A percentile compares a stretch with the other conserved stretches of the same genome.
Evolutionary conservation across 2,888 invertebrate genomes (phyloP).

Genomic region (Acrobasis consociella): DNA sequence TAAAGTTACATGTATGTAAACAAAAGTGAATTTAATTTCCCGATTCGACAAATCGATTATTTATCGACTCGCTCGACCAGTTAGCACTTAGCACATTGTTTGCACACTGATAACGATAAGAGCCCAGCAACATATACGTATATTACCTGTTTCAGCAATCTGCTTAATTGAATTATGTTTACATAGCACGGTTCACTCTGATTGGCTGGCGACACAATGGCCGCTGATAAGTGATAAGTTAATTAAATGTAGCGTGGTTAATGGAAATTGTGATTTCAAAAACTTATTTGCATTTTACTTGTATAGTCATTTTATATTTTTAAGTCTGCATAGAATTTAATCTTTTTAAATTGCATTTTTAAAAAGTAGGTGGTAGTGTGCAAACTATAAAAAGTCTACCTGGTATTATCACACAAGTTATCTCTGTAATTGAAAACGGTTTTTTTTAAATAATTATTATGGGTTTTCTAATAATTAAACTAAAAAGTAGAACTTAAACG

Average conservation of each 20-base stretch:
- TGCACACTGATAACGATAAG: slow-evolving; percentile 60
- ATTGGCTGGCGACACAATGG: slow-evolving; percentile 67
- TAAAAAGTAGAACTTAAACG: too few relatives aligned
- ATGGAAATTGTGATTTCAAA: slow-evolving; percentile 3
- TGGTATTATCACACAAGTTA: too few relatives aligned
- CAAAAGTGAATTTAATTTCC: neutral
- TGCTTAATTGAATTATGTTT: slow-evolving; percentile 78
- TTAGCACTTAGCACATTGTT: slow-evolving; percentile 33
- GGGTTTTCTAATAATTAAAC: too few relatives aligned
- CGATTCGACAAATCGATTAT: slow-evolving; percentile 8
- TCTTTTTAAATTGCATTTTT: too few relatives aligned
- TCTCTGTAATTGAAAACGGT: too few relatives aligned
- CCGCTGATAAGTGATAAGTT: slow-evolving; percentile 31
- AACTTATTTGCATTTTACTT: slow-evolving; percentile 3
- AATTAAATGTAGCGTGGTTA: slow-evolving; percentile 15
- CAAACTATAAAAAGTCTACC: too few relatives aligned
- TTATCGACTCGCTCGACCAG: slow-evolving; percentile 16
- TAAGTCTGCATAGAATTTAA: neutral
- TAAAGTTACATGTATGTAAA: too few relatives aligned
- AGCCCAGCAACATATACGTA: slow-evolving; percentile 17
- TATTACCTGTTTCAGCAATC: slow-evolving; percentile 32
- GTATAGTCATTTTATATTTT: slow-evolving; percentile 15
- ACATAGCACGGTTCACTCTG: slow-evolving; percentile 46
- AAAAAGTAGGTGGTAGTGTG: too few relatives aligned
- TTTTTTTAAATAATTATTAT: too few relatives aligned